Percentiles rank a stretch among this genome's conserved stretches.
These are phyloP conservation scores for Papilio elwesi DNA, from an alignment of 2,888 invertebrate genomes.

Conservation along the genomic window DNA sequence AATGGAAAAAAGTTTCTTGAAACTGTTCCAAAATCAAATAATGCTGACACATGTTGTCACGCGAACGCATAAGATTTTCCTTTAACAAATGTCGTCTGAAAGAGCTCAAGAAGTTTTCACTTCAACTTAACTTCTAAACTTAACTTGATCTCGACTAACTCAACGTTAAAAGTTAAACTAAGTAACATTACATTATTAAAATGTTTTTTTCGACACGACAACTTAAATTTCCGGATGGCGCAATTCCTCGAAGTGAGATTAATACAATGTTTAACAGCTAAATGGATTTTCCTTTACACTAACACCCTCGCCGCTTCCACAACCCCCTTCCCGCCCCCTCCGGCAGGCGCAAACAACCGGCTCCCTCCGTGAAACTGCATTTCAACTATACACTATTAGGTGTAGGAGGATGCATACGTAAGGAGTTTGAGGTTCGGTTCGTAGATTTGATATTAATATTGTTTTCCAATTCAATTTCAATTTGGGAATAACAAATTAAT, in stretches of 20 bases:
- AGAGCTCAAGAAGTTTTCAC: too few species aligned
- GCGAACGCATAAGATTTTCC: too few species aligned
- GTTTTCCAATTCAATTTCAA: slow-evolving; percentile 49
- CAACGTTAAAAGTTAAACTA: too few species aligned
- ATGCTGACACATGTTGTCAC: too few species aligned
- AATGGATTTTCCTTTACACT: slow-evolving; percentile 68
- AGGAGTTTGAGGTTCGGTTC: slow-evolving; percentile 54
- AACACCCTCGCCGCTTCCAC: slow-evolving; percentile 43
- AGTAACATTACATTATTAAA: background rate
- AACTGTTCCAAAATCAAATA: too few species aligned
- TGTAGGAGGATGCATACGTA: slow-evolving; percentile 44
- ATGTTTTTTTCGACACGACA: slow-evolving; percentile 44
- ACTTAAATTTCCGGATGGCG: slow-evolving; percentile 55
- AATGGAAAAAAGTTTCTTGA: too few species aligned
- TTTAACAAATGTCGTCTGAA: too few species aligned
- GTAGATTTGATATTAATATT: slow-evolving; percentile 59
- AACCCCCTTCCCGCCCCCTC: slow-evolving; percentile 36
- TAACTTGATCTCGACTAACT: too few species aligned
- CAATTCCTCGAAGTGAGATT: slow-evolving; percentile 52
- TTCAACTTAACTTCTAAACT: too few species aligned
- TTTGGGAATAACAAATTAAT: slow-evolving; percentile 6
- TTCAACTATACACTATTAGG: slow-evolving; percentile 49
- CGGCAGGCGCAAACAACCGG: slow-evolving; percentile 44
- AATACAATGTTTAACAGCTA: slow-evolving; percentile 75
- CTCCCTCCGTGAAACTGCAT: slow-evolving; percentile 60